phyloP scores from a whole-genome alignment of 1,140 invertebrate species.

The Cylas formicarius region DNA sequence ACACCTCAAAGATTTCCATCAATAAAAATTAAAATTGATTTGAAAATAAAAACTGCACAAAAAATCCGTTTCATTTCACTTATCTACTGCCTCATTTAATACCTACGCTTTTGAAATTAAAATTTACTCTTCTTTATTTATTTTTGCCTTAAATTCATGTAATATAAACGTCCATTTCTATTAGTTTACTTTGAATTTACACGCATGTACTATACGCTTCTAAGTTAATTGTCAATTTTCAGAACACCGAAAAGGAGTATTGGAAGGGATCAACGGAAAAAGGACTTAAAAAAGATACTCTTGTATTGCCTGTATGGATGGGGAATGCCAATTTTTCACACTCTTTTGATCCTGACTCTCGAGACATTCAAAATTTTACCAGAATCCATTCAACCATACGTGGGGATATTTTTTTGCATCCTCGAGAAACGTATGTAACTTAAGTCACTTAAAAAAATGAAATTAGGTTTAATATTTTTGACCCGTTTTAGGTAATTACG shows the following conservation, averaged over 20 bases:
- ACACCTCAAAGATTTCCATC: too few relatives aligned
- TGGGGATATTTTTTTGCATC: slow-evolving; percentile 23
- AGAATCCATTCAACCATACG: slow-evolving; percentile 18
- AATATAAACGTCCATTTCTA: too few relatives aligned
- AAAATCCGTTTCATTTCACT: too few relatives aligned
- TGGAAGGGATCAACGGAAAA: slow-evolving; percentile 7
- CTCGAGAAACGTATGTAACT: slow-evolving; percentile 25
- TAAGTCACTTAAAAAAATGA: neutral
- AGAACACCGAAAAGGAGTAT: neutral
- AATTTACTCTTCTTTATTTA: too few relatives aligned
- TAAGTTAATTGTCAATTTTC: neutral
- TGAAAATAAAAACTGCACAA: too few relatives aligned
- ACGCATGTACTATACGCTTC: too few relatives aligned
- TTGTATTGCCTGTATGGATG: slow-evolving; percentile 26
- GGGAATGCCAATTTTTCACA: slow-evolving; percentile 21
- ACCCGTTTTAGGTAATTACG: slow-evolving; percentile 15
- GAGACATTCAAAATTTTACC: slow-evolving; percentile 10
- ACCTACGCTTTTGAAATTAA: too few relatives aligned
- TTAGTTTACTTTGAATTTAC: too few relatives aligned
- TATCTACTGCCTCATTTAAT: too few relatives aligned
- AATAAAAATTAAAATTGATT: too few relatives aligned
- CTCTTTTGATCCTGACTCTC: slow-evolving; percentile 14
- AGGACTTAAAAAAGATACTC: slow-evolving; percentile 24
- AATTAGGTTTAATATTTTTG: slow-evolving; percentile 8
- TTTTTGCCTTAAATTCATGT: too few relatives aligned